Conservation (phyloP, 1,140 invertebrate genomes). For the Mercenaria mercenaria region DNA sequence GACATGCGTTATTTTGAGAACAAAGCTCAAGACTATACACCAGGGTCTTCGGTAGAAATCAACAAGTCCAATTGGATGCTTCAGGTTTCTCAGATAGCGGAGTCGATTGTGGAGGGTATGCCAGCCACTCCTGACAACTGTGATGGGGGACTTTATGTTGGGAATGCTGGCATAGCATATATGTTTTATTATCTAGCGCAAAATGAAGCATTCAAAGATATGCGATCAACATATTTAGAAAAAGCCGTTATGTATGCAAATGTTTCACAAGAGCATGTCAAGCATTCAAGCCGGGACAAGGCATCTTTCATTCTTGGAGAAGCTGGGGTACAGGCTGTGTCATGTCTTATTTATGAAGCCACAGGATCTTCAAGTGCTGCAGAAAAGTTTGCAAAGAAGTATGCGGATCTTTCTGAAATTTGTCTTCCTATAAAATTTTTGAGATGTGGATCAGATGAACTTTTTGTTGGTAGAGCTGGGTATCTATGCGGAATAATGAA, state of each 20-base stretch:
- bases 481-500: constrained; percentile 92
- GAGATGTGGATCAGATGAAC: constrained; percentile 92
- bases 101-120: constrained; percentile 74
- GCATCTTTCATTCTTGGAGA: constrained; percentile 86
- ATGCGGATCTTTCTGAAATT: constrained; percentile 78
- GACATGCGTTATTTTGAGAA: constrained; percentile 84
- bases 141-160: constrained; percentile 87
- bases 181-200: constrained; percentile 85
- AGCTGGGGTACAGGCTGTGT: constrained; percentile 85
- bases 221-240: constrained; percentile 80
- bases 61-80: constrained; percentile 76
- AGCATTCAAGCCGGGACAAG: constrained; percentile 67
- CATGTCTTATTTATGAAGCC: constrained; percentile 82
- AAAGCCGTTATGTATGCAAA: constrained; percentile 81
- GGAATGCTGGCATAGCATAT: constrained; percentile 86
- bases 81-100: constrained; percentile 65
- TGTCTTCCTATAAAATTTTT: constrained; percentile 89
- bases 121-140: constrained; percentile 78
- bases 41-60: constrained; percentile 70
- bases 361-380: constrained; percentile 77
- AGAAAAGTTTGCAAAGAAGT: constrained; percentile 78
- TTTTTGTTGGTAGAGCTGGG: constrained; percentile 93
- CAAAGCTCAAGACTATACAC: constrained; percentile 77
- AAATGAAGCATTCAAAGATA: constrained; percentile 75
- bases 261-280: constrained; percentile 76